These are phyloP conservation scores for Drosophila lacertosa DNA, from an alignment of 1,140 invertebrate genomes.

Conservation along the genomic window DNA sequence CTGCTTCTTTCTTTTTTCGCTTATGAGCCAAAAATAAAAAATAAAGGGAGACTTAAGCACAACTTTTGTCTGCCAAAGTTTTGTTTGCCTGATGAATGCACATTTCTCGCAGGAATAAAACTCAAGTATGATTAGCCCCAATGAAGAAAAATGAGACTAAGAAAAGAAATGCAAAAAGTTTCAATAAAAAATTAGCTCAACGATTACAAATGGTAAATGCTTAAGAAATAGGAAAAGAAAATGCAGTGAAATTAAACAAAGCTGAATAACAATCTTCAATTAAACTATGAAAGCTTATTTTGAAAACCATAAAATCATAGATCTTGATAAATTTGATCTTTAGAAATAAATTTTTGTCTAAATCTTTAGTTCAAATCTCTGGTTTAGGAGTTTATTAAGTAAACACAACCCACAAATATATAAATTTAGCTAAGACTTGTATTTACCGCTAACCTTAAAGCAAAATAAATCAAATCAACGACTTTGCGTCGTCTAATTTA, in stretches of 20 bases:
- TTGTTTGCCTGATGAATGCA: conserved; percentile 44
- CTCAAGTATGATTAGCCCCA: conserved; percentile 23
- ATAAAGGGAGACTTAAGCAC: background rate
- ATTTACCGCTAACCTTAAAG: background rate
- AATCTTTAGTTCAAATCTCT: too few species aligned
- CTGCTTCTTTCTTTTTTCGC: conserved; percentile 13
- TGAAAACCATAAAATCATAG: too few species aligned
- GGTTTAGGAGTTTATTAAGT: too few species aligned
- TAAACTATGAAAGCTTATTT: too few species aligned
- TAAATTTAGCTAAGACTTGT: background rate
- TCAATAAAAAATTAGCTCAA: background rate
- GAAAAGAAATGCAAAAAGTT: conserved; percentile 9
- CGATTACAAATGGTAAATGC: background rate
- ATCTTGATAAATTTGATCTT: too few species aligned
- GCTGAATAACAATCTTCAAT: too few species aligned
- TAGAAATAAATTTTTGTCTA: too few species aligned
- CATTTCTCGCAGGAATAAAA: conserved; percentile 16
- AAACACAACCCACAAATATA: too few species aligned
- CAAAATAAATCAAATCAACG: conserved; percentile 25
- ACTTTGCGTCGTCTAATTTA: conserved; percentile 47
- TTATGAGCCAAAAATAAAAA: background rate
- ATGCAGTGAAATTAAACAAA: background rate
- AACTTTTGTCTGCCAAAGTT: conserved; percentile 26
- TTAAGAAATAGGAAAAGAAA: background rate
- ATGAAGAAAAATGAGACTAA: conserved; percentile 3